Conservation (phyloP, 2,888 invertebrate genomes). For the Gastrophysa polygoni region DNA sequence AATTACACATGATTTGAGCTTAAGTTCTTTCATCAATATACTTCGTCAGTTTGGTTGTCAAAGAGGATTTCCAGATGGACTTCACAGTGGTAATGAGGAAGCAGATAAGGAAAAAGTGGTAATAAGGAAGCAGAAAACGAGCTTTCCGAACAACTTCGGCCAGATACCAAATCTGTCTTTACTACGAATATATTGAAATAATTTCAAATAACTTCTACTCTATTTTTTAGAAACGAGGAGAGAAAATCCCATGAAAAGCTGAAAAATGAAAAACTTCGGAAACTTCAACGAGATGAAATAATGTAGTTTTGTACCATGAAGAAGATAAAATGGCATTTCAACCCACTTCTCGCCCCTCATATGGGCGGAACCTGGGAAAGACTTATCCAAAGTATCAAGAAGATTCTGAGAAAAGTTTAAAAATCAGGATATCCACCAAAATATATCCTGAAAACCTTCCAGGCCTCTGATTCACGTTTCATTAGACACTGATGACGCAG, state of each 20-base stretch:
- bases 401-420: not conserved
- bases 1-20: not conserved
- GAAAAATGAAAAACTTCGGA: not conserved
- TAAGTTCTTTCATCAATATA: not conserved
- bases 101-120: too few species aligned
- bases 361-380: not conserved
- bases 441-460: not conserved
- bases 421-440: not conserved
- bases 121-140: too few species aligned
- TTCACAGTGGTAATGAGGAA: not conserved
- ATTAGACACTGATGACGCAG: too few species aligned
- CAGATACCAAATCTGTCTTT: too few species aligned
- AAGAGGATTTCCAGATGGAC: not conserved
- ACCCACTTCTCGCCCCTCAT: not conserved
- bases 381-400: not conserved
- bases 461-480: too few species aligned
- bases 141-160: too few species aligned
- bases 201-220: too few species aligned
- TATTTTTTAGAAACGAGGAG: too few species aligned
- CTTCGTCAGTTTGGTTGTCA: too few species aligned
- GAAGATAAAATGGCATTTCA: not conserved
- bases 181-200: too few species aligned
- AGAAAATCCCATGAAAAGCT: not conserved
- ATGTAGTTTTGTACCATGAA: not conserved
- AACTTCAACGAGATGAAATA: not conserved